phyloP scores from a whole-genome alignment of 2,113 vertebrate species.

The Triplophysa siluroides region DNA sequence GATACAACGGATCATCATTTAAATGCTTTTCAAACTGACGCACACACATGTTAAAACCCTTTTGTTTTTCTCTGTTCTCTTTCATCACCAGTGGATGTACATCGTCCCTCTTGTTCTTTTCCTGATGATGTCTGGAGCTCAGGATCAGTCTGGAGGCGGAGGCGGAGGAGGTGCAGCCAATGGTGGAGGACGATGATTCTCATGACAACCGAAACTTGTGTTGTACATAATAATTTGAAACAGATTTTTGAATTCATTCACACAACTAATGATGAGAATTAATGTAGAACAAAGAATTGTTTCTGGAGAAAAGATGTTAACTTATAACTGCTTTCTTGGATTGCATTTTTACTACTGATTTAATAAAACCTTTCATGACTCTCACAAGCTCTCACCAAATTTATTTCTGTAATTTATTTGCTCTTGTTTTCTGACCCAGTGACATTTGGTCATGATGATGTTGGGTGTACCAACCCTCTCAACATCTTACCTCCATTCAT shows the following conservation, averaged over 20 bases:
- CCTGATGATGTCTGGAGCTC: conserved; percentile 93
- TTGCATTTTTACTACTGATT: conserved; percentile 66
- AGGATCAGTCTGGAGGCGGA: conserved; percentile 85
- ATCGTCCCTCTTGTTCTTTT: conserved; percentile 92
- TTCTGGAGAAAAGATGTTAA: conserved; percentile 11
- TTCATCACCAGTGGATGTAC: conserved; percentile 88
- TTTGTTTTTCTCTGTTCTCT: not conserved
- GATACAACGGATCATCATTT: not conserved
- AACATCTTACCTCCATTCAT: not conserved
- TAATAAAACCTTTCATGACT: conserved; percentile 39
- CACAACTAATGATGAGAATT: not conserved
- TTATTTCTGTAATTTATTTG: conserved; percentile 4
- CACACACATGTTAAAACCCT: not conserved
- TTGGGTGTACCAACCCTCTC: not conserved
- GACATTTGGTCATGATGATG: not conserved
- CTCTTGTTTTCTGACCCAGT: not conserved
- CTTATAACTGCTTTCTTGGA: conserved; percentile 33
- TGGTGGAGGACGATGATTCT: conserved; percentile 74
- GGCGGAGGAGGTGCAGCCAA: conserved; percentile 75
- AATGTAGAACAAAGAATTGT: conserved; percentile 24
- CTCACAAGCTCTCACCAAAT: not conserved
- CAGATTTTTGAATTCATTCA: conserved; percentile 34
- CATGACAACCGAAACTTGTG: not conserved
- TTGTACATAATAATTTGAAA: conserved; percentile 66
- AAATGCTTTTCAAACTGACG: not conserved